Evolutionary conservation across 2,113 vertebrate genomes (phyloP), one percentile per base, ranked within the genome.

Genomic region (Penelope pileata): DNA sequence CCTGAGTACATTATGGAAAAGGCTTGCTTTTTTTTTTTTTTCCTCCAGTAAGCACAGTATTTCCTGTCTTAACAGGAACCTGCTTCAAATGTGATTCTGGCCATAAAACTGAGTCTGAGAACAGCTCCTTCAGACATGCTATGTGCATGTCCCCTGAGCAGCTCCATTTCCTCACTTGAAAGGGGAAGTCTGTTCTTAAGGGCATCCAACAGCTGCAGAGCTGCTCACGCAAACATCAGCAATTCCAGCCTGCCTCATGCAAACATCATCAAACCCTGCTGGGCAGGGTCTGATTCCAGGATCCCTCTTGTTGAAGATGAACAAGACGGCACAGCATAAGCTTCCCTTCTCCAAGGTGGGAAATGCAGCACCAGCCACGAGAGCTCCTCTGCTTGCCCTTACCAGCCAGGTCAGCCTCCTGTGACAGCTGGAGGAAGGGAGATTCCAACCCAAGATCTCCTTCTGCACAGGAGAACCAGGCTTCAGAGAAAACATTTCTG

Each of bases 51-150:
- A 64, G 73, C n/a, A 62, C n/a, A 50, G 40, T 50, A 51, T 77
- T 83, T 91, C 75, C 92, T 70, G 38, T 73, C 53, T 80, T 75
- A 53, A 43, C 58, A 77, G 79, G 58, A 90, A 80, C 59, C 86
- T 47, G 53, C 40, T 70, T 68, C 72, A 86, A 60, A 90, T 42
- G 29, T 24, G 59, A 40, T 83, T 86, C 38, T 90, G 76, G 50
- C 68, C 72, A 47, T 76, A 91, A 94, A 88, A 90, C 2, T 32
- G 40, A 73, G 16, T 51, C 34, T 63, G 47, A 83, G 67, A 94
- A 32, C 59, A 72, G 29, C 29, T 76, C 51, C 56, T 53, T 9
- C 0, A 34, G 53, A 22, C 14, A 47, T 1, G 17, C 7, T 47
- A 24, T 29, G 19, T 29, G 38, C 29, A 16, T 19, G 16, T 68